These are phyloP conservation scores for Albula goreensis DNA, from an alignment of 2,113 vertebrate genomes.

Conservation along the genomic window DNA sequence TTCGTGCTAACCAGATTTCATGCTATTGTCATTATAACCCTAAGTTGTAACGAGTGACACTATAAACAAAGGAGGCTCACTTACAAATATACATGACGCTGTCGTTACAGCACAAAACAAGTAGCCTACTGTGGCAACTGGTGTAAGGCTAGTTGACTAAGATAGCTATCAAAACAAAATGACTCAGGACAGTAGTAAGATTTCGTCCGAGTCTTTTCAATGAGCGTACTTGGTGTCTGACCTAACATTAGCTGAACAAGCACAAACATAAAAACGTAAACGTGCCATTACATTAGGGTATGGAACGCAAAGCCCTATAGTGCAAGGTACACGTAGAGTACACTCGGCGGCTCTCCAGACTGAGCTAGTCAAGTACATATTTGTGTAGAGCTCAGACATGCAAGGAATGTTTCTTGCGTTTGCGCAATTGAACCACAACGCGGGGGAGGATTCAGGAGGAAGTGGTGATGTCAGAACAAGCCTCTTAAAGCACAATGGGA, in stretches of 20 bases:
- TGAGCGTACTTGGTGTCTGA: not conserved
- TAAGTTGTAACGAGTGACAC: no score
- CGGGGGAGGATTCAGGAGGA: not conserved
- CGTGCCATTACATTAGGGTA: not conserved
- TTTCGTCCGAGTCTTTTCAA: no score
- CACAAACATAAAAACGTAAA: not conserved
- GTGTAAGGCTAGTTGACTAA: no score
- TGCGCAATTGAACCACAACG: conserved; percentile 3
- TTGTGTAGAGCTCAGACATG: conserved; percentile 8
- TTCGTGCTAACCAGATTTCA: no score
- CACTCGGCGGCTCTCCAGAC: not conserved
- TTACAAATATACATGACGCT: no score
- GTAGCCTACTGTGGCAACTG: not conserved
- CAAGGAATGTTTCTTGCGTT: conserved; percentile 12
- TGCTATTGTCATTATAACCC: no score
- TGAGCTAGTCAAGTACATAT: not conserved
- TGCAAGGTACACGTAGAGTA: not conserved
- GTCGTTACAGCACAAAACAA: not conserved
- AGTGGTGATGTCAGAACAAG: not conserved
- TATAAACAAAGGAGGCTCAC: no score
- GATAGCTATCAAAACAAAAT: not conserved
- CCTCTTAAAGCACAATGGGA: conserved; percentile 6
- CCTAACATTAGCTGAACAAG: not conserved
- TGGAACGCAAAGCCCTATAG: not conserved
- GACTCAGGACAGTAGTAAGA: no score